A percentile compares a stretch with the other conserved stretches of the same genome.
These are phyloP conservation scores for Natrix natrix DNA, from an alignment of 2,797 vertebrate species.

Conservation along the genomic window DNA sequence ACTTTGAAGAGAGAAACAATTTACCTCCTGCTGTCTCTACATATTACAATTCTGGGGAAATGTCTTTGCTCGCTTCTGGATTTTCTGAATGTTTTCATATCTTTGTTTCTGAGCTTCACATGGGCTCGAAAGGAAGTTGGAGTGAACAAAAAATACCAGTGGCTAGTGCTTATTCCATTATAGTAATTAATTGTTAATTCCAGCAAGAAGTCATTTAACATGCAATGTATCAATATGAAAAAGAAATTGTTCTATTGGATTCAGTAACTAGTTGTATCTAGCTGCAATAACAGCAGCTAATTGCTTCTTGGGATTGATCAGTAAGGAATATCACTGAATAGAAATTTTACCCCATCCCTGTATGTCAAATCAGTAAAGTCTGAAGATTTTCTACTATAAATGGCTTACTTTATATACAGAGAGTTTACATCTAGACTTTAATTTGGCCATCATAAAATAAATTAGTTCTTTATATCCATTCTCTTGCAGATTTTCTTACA, in stretches of 20 bases:
- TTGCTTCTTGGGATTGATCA: neutral
- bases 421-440: neutral
- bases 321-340: neutral
- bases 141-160: neutral
- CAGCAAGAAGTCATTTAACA: neutral
- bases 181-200: neutral
- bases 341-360: neutral
- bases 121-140: neutral
- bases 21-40: neutral
- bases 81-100: neutral
- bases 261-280: neutral
- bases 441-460: neutral
- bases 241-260: neutral
- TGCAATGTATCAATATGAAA: neutral
- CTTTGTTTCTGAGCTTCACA: neutral
- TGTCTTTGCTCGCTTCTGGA: neutral
- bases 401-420: neutral
- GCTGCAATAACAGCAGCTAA: neutral
- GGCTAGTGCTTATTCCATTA: neutral
- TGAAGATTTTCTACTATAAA: neutral
- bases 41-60: neutral
- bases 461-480: neutral
- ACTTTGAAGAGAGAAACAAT: neutral
- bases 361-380: neutral
- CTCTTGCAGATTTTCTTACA: neutral